A percentile compares a stretch with the other conserved stretches of the same genome.
These are phyloP conservation scores for Torymus tubicola DNA, from an alignment of 2,888 invertebrate species.

Conservation along the genomic window DNA sequence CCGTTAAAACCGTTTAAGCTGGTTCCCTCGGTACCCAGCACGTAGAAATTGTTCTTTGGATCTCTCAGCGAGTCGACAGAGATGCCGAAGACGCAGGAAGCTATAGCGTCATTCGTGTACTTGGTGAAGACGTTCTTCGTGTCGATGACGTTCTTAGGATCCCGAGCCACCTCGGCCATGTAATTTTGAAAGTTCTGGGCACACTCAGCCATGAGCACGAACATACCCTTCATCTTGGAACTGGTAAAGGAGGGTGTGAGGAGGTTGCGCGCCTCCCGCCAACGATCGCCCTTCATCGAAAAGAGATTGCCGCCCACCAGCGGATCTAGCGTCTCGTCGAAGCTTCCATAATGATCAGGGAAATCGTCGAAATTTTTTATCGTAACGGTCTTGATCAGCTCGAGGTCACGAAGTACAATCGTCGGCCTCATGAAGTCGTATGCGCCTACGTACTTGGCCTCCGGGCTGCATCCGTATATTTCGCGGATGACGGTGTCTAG, in stretches of 20 bases:
- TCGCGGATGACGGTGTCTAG: too few relatives aligned
- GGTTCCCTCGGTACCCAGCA: conserved; percentile 63
- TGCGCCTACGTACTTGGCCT: conserved; percentile 65
- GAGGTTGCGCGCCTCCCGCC: conserved; percentile 77
- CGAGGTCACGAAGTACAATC: conserved; percentile 67
- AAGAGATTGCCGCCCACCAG: conserved; percentile 59
- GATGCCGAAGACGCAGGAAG: conserved; percentile 76
- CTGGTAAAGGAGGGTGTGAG: conserved; percentile 79
- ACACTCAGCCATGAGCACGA: conserved; percentile 74
- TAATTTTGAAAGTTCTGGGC: conserved; percentile 57
- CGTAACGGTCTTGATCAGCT: conserved; percentile 67
- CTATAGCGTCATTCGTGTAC: conserved; percentile 76
- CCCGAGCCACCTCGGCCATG: conserved; percentile 32
- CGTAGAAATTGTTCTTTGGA: conserved; percentile 69
- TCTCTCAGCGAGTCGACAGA: conserved; percentile 69
- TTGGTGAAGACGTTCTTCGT: conserved; percentile 73
- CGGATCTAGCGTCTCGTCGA: conserved; percentile 47
- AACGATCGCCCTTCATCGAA: conserved; percentile 60
- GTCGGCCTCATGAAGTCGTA: conserved; percentile 65
- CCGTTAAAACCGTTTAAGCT: conserved; percentile 45
- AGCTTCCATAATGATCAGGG: not conserved
- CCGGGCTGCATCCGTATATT: not conserved
- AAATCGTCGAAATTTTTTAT: conserved; percentile 59
- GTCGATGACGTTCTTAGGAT: conserved; percentile 64
- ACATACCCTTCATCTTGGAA: conserved; percentile 79